Base-by-base conservation (phyloP, 2,888 invertebrate species). In the Dasysyrphus albostriatus region DNA sequence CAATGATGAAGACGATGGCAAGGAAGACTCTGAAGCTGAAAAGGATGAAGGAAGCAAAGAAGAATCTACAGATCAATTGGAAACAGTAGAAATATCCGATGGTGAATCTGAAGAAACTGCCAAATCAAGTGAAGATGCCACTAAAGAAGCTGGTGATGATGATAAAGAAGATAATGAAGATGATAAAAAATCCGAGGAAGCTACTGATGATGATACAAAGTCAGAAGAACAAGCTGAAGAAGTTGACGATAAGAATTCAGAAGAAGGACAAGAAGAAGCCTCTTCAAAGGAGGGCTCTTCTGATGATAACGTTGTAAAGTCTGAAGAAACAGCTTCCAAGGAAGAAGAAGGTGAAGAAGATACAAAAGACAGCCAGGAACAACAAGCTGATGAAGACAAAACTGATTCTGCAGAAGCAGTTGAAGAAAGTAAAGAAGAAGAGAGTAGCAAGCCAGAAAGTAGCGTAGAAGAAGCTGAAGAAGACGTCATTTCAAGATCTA, bases 361-460 rank as follows among this genome's bases (percentile, higher is more conserved):
- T 61, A 90, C 91, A 12, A 91, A 94, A 73, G 94, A 94, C 90
- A 93, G 93, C 88, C 89, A 93, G 89, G 91, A 91, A 89, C 91
- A 90, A 89, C 91, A 90, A 78, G 87, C 88, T 14, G 88, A 79
- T 24, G 79, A 73, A 1, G 70, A 75, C 10, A 54, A 85, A 32
- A 44, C 49, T 39, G 69, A 83, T 42, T 78, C 83, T 10, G 59
- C 42, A 89, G 90, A 90, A 14, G 88, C 90, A 67, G 91, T 90
- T 73, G 90, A 89, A 77, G 91, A 91, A 54, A 69, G 49, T 37
- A 69, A 51, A 14, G 51, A 65, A 83, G 73, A 88, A 83, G 73
- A 88, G 56, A 89, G 89, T 63, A 90, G 91, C 51, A 90, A 91
- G 82, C 91, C 90, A 83, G 91, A 91, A 12, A 91, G 91, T 84